A percentile compares a stretch with the other conserved stretches of the same genome.
phyloP scores from a whole-genome alignment of 2,888 invertebrate species.

The Eilema depressum region DNA sequence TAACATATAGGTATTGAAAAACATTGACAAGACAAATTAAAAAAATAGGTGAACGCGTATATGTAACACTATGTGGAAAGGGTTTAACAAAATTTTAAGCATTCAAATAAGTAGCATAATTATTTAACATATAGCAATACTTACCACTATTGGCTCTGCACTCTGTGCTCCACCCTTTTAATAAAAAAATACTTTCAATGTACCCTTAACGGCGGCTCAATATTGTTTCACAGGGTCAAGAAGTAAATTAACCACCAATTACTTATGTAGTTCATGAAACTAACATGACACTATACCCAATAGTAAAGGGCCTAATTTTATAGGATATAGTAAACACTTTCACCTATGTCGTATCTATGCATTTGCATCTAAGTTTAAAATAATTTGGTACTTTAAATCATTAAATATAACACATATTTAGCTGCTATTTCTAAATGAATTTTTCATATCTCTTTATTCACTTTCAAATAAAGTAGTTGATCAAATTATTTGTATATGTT shows the following conservation, averaged over 20 bases:
- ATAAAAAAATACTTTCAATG: constrained; percentile 66
- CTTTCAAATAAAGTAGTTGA: not conserved
- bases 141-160: constrained; percentile 99
- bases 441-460: constrained; percentile 20
- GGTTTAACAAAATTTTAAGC: constrained; percentile 54
- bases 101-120: constrained; percentile 58
- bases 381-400: not conserved
- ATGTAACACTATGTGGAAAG: constrained; percentile 47
- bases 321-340: constrained; percentile 47
- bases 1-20: constrained; percentile 46
- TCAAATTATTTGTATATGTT: not conserved
- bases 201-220: constrained; percentile 38
- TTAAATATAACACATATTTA: constrained; percentile 34
- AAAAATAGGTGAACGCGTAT: constrained; percentile 53
- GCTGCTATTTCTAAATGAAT: constrained; percentile 69
- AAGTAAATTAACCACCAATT: not conserved
- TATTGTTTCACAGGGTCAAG: constrained; percentile 15
- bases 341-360: constrained; percentile 42
- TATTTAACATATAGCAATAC: constrained; percentile 78
- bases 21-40: constrained; percentile 52
- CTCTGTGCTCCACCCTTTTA: constrained; percentile 93
- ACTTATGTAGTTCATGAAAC: not conserved
- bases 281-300: not conserved
- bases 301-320: not conserved
- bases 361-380: constrained; percentile 2